Evolutionary conservation across 2,113 vertebrate genomes (phyloP).

Genomic region (Myrmophylax atrothorax): DNA sequence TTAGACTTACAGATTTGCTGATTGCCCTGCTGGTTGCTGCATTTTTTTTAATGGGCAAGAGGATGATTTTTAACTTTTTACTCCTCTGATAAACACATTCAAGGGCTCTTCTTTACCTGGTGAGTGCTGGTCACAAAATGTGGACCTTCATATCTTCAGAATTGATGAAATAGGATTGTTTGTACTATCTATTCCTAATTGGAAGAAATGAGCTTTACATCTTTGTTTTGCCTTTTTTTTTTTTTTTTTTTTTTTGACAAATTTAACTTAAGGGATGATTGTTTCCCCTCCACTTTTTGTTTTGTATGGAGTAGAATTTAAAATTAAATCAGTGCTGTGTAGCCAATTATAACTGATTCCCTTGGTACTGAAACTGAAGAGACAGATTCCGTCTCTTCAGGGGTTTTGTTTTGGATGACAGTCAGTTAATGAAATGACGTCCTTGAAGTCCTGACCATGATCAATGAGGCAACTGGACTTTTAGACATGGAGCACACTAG

Average conservation of each 20-base stretch:
- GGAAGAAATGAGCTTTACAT: not conserved
- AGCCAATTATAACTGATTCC: not conserved
- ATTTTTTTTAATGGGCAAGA: not conserved
- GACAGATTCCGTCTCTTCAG: not conserved
- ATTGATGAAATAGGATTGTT: not conserved
- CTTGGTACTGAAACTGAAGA: not conserved
- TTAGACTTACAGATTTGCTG: not conserved
- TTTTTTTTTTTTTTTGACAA: not conserved
- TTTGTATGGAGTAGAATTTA: not conserved
- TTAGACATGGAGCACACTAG: not conserved
- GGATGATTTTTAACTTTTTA: not conserved
- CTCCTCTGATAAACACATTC: not conserved
- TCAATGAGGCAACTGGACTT: not conserved
- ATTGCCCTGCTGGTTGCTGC: not conserved
- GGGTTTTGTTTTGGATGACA: not conserved
- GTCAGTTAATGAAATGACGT: not conserved
- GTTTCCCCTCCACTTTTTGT: not conserved
- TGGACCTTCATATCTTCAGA: not conserved
- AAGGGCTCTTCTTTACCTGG: not conserved
- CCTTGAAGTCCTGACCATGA: not conserved
- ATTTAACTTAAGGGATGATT: not conserved
- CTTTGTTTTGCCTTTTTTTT: not conserved
- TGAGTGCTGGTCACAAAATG: not conserved
- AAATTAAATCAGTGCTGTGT: not conserved
- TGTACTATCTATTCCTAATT: not conserved